Conservation (phyloP, 2,888 invertebrate species). For the Xestia sexstrigata region DNA sequence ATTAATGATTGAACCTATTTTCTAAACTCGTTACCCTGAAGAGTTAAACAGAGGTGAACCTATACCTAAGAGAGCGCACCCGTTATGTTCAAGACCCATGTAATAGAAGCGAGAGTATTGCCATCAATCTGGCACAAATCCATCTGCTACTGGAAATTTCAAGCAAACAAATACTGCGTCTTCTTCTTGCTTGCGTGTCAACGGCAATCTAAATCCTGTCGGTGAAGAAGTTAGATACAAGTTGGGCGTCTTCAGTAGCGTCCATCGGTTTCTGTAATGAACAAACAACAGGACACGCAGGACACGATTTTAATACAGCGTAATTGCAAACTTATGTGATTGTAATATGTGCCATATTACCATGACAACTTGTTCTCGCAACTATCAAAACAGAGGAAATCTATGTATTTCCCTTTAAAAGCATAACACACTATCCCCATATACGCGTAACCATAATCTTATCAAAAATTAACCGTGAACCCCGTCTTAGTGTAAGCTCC, state of each 20-base stretch:
- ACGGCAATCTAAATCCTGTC: not conserved
- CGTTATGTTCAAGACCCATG: not conserved
- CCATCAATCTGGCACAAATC: not conserved
- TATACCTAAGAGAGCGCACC: not conserved
- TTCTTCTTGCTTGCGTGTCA: too few relatives aligned
- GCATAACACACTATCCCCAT: not conserved
- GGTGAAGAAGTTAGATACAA: not conserved
- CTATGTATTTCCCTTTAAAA: not conserved
- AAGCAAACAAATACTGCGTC: too few relatives aligned
- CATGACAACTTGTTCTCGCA: not conserved
- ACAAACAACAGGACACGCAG: not conserved
- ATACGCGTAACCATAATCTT: conserved; percentile 37
- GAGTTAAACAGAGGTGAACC: not conserved
- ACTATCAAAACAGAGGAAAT: conserved; percentile 3
- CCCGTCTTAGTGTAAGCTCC: conserved; percentile 43
- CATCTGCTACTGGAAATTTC: too few relatives aligned
- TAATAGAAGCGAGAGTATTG: not conserved
- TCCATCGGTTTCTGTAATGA: not conserved
- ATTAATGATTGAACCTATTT: not conserved
- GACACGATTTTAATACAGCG: not conserved
- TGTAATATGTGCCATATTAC: not conserved
- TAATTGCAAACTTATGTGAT: not conserved
- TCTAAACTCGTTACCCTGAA: too few relatives aligned
- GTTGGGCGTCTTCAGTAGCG: not conserved
- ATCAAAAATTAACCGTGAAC: conserved; percentile 43